Evolutionary conservation across 2,797 vertebrate species (phyloP), one percentile per base, ranked within the genome.

Genomic region (Muraenolepis orangiensis): DNA sequence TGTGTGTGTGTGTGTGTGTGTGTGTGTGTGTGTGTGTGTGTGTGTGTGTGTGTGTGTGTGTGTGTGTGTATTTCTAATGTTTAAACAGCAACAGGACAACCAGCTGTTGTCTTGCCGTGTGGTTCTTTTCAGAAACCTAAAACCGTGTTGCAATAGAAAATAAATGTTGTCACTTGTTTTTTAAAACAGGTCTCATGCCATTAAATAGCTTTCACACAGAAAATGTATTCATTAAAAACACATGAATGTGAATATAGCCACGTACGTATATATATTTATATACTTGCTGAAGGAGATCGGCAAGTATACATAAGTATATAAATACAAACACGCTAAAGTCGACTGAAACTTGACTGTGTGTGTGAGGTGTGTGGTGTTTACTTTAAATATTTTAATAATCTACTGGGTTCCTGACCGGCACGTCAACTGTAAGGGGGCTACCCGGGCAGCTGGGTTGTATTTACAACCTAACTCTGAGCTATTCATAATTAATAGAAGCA

Each of bases 1-100:
- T 72, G 71, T 57, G 68, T 67, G 68, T 29, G 51, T 88, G 87
- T 66, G 26, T 31, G 36, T 66, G 64, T 69, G 28, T 69, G 69
- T 75, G 20, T 31, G 69, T 68, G 70, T 72, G 71, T 57, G 68
- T 67, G 68, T 29, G 51, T 88, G 87, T 66, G 42, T 16, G 42
- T 51, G 16, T 51, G 42, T 51, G 16, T 7, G 42, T 51, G 42
- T 20, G 42, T 51, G 42, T 51, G 42, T 51, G 42, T 51, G 42
- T 51, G 42, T 51, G 18, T 51, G 42, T 51, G 42, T 6, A 5
- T 6, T 51, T 46, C 40, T 46, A 14, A 46, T 46, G 42, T 46
- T 46, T 20, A 46, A 46, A 46, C 42, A 46, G 42, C 16, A 14
- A 46, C 42, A 2, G 42, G 42, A 14, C 42, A 46, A 20, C 16